Evolutionary conservation across 2,797 vertebrate species (phyloP).

Genomic region (Sebastes cheni): DNA sequence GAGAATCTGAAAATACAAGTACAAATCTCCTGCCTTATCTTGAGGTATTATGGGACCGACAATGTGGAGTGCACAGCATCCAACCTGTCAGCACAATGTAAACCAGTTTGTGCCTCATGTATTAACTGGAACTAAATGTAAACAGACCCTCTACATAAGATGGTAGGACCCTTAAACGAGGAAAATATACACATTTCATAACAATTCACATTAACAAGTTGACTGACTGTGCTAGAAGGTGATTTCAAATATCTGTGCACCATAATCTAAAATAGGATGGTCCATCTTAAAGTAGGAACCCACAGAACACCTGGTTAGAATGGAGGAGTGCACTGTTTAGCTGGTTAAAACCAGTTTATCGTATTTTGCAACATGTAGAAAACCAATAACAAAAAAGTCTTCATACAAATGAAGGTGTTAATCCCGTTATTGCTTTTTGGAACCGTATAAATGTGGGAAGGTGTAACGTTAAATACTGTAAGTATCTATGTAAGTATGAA

Average conservation of each 20-base stretch:
- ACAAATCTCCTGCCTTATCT: neutral
- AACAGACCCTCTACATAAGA: neutral
- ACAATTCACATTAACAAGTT: neutral
- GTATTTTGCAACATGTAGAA: neutral
- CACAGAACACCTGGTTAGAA: neutral
- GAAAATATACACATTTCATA: neutral
- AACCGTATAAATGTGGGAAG: neutral
- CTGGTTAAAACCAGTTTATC: neutral
- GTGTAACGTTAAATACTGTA: neutral
- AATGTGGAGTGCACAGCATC: neutral
- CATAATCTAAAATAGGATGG: neutral
- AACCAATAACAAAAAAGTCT: neutral
- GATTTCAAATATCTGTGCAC: neutral
- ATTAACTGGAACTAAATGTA: neutral
- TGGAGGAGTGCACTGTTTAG: neutral
- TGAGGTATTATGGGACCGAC: neutral
- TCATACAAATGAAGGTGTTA: neutral
- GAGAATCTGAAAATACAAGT: neutral
- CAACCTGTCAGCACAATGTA: neutral
- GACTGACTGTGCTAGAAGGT: neutral
- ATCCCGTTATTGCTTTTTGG: neutral
- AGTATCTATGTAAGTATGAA: neutral
- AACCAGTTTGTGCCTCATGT: neutral
- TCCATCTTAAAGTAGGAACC: neutral
- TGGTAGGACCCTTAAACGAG: no score